phyloP scores from a whole-genome alignment of 2,888 invertebrate species.

The Apamea crenata region DNA sequence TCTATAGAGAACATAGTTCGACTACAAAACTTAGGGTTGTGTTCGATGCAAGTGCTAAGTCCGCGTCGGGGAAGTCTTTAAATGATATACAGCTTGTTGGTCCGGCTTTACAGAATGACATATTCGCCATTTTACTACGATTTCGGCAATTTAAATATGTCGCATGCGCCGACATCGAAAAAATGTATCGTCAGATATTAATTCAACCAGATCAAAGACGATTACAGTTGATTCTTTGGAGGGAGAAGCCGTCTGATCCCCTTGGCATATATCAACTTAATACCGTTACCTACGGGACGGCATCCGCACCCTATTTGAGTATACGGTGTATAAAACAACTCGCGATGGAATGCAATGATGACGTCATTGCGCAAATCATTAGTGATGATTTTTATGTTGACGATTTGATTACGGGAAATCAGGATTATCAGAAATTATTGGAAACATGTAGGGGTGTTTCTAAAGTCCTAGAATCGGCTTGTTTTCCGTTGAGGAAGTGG shows the following conservation, averaged over 20 bases:
- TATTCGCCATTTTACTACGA: constrained; percentile 53
- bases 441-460: background rate
- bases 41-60: constrained; percentile 31
- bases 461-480: background rate
- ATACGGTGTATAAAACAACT: background rate
- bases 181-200: no score
- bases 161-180: constrained; percentile 26
- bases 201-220: constrained; percentile 40
- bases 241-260: constrained; percentile 31
- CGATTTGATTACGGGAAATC: background rate
- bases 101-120: constrained; percentile 54
- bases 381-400: background rate
- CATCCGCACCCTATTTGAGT: no score
- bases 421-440: background rate
- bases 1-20: background rate
- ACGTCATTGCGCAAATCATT: no score
- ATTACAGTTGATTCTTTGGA: constrained; percentile 55
- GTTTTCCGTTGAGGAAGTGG: no score
- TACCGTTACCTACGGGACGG: no score
- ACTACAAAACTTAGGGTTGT: no score
- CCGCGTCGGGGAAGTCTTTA: constrained; percentile 51
- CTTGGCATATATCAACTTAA: no score
- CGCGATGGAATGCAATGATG: no score
- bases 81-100: constrained; percentile 58
- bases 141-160: constrained; percentile 57